Conservation (phyloP, 2,888 invertebrate genomes). For the Pandemis heparana region DNA sequence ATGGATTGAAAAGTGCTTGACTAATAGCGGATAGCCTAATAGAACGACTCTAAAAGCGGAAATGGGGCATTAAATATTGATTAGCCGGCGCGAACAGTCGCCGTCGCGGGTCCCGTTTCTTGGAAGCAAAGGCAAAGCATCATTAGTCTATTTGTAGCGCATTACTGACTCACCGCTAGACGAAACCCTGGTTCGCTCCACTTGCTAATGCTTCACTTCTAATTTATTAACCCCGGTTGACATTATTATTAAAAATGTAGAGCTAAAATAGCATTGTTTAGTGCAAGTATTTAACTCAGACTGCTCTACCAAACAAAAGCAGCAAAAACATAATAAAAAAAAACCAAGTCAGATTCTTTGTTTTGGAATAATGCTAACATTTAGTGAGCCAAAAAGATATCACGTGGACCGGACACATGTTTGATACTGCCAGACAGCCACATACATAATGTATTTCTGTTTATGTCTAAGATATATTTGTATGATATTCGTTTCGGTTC, state of each 20-base stretch:
- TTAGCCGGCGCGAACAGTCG: slow-evolving; percentile 48
- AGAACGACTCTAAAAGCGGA: slow-evolving; percentile 50
- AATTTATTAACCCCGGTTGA: slow-evolving; percentile 40
- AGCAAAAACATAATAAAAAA: not conserved
- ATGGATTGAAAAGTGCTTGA: slow-evolving; percentile 28
- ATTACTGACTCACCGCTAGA: slow-evolving; percentile 44
- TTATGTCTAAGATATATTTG: slow-evolving; percentile 45
- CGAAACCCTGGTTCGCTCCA: slow-evolving; percentile 34
- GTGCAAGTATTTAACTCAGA: not conserved
- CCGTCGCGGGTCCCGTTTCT: slow-evolving; percentile 48
- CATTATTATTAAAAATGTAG: slow-evolving; percentile 2
- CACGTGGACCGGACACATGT: slow-evolving; percentile 35
- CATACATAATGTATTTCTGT: slow-evolving; percentile 43
- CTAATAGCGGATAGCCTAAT: slow-evolving; percentile 42
- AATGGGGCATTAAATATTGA: slow-evolving; percentile 60
- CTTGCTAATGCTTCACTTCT: slow-evolving; percentile 38
- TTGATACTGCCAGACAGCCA: slow-evolving; percentile 37
- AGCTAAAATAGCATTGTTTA: not conserved
- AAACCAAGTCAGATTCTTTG: not conserved
- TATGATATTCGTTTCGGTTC: slow-evolving; percentile 47
- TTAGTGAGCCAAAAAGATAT: slow-evolving; percentile 23
- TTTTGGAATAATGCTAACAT: slow-evolving; percentile 14
- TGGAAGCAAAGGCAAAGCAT: slow-evolving; percentile 52
- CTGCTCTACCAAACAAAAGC: not conserved
- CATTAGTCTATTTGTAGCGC: slow-evolving; percentile 50